These are phyloP conservation scores for Narcine bancroftii DNA, from an alignment of 2,113 vertebrate genomes.

Conservation along the genomic window DNA sequence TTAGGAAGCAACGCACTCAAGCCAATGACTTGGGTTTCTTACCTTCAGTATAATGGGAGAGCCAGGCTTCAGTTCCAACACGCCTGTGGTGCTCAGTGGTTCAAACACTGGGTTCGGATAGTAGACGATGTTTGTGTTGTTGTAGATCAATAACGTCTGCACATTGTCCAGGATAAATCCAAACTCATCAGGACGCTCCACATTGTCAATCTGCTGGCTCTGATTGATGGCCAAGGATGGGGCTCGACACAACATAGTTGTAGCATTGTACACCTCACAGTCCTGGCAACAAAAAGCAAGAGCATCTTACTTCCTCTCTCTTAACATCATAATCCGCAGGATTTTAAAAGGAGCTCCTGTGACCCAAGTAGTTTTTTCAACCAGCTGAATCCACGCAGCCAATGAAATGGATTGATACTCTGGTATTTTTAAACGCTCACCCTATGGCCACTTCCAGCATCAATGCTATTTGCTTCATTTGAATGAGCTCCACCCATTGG, in stretches of 20 bases:
- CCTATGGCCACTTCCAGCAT: neutral
- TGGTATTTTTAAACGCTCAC: too few species aligned
- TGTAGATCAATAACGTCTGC: slow-evolving; percentile 78
- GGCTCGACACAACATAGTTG: slow-evolving; percentile 85
- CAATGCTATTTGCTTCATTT: neutral
- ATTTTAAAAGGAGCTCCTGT: neutral
- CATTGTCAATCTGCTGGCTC: slow-evolving; percentile 65
- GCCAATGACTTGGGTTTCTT: slow-evolving; percentile 29
- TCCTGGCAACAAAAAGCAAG: slow-evolving; percentile 51
- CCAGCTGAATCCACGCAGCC: neutral
- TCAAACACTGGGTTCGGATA: slow-evolving; percentile 93
- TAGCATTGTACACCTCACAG: slow-evolving; percentile 78
- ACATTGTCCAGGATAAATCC: slow-evolving; percentile 93
- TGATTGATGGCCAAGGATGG: slow-evolving; percentile 72
- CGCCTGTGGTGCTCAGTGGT: slow-evolving; percentile 73
- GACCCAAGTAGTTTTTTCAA: too few species aligned
- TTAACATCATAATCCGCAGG: neutral
- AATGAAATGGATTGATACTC: neutral
- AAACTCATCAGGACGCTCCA: slow-evolving; percentile 82
- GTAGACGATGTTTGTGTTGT: slow-evolving; percentile 88
- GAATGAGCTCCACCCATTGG: neutral
- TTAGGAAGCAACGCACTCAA: neutral
- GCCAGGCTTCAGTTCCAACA: slow-evolving; percentile 90
- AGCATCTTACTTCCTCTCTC: neutral
- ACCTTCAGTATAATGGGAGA: slow-evolving; percentile 97